Percentiles rank a stretch among this genome's conserved stretches.
phyloP scores from a whole-genome alignment of 2,797 vertebrate species.

The Florisuga fusca region DNA sequence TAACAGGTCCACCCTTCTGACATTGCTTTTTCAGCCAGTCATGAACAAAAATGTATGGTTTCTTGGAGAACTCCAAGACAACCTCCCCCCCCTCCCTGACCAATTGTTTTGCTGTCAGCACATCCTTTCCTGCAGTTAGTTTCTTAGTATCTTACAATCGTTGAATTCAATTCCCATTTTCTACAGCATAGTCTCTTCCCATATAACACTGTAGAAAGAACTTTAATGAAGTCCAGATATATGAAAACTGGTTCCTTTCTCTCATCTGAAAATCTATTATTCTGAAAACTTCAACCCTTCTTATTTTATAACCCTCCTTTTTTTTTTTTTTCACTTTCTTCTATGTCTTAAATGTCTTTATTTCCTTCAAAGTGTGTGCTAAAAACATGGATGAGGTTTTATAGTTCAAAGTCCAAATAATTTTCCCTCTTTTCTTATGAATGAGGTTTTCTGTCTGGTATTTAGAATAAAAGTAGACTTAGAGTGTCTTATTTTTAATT shows the following conservation, averaged over 20 bases:
- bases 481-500: neutral
- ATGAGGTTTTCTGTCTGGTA: neutral
- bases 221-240: constrained; percentile 55
- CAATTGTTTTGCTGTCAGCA: constrained; percentile 59
- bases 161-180: constrained; percentile 49
- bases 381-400: neutral
- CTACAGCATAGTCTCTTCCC: constrained; percentile 1
- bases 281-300: neutral
- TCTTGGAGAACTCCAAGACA: neutral
- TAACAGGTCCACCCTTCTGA: neutral
- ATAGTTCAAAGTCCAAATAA: neutral
- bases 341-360: neutral
- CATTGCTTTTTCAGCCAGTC: neutral
- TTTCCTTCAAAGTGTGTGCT: neutral
- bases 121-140: neutral
- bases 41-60: neutral
- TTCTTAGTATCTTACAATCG: constrained; percentile 25
- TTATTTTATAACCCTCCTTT: neutral
- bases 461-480: neutral
- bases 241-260: neutral
- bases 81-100: neutral
- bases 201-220: constrained; percentile 16
- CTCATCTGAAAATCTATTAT: neutral
- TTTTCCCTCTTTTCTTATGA: neutral
- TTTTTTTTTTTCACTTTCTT: neutral